Percentiles rank a stretch among this genome's conserved stretches.
Evolutionary conservation across 2,113 vertebrate genomes (phyloP).

Genomic region (Spea multiplicata): DNA sequence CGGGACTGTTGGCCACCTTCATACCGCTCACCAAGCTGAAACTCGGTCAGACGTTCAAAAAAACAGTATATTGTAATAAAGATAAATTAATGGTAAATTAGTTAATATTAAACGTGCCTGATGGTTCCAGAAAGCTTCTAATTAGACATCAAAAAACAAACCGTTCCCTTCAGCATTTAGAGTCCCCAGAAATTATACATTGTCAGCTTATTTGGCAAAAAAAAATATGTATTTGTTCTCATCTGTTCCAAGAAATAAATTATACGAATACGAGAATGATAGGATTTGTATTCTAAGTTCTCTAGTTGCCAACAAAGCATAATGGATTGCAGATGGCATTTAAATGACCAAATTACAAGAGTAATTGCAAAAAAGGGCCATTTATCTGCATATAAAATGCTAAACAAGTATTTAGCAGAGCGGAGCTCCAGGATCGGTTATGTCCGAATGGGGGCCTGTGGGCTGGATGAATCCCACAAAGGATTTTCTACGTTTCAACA

Average conservation of each 20-base stretch:
- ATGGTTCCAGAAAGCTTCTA: background rate
- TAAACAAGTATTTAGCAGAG: background rate
- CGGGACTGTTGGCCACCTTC: no score
- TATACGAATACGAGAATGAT: background rate
- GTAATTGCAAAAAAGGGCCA: background rate
- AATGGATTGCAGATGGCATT: conserved; percentile 35
- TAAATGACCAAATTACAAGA: conserved; percentile 11
- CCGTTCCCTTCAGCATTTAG: background rate
- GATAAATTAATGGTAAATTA: no score
- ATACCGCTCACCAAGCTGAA: no score
- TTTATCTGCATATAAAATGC: background rate
- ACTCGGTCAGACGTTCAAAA: no score
- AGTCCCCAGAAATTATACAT: background rate
- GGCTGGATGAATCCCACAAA: no score
- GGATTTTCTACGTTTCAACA: no score
- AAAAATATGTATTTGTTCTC: conserved; percentile 8
- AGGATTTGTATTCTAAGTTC: conserved; percentile 17
- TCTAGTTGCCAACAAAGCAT: conserved; percentile 27
- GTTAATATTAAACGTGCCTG: background rate
- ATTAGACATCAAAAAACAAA: background rate
- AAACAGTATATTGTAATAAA: no score
- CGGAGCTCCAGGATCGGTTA: no score
- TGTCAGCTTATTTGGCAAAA: conserved; percentile 25
- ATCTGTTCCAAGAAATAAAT: conserved; percentile 28
- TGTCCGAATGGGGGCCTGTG: no score